Conservation (phyloP, 2,888 invertebrate species). For the Drosophila austrosaltans region DNA sequence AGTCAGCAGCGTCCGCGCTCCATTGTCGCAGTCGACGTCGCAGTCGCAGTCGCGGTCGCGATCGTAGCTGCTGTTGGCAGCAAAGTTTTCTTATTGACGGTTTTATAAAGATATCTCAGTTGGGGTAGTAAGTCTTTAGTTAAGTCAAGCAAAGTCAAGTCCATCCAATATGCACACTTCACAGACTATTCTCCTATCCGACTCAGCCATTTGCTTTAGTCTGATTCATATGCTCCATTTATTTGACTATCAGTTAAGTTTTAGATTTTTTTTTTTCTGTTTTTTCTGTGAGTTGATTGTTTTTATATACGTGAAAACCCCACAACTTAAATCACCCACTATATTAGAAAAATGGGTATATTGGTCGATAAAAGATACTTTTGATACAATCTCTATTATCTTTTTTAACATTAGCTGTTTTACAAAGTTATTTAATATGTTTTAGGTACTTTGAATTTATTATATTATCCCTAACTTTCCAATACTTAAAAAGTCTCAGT, state of each 20-base stretch:
- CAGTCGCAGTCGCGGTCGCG: conserved; percentile 25
- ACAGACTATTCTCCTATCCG: conserved; percentile 8
- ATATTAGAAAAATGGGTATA: not conserved
- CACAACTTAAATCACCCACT: not conserved
- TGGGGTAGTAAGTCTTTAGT: conserved; percentile 24
- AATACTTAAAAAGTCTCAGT: too few relatives aligned
- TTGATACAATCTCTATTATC: too few relatives aligned
- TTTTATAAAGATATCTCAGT: conserved; percentile 53
- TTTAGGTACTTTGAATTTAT: too few relatives aligned
- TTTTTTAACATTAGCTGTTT: too few relatives aligned
- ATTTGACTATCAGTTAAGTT: conserved; percentile 22
- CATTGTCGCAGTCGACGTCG: conserved; percentile 33
- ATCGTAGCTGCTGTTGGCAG: conserved; percentile 8
- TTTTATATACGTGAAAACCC: conserved; percentile 8
- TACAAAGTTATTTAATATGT: too few relatives aligned
- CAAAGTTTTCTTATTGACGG: conserved; percentile 42
- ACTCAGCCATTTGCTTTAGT: conserved; percentile 28
- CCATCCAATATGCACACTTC: conserved; percentile 34
- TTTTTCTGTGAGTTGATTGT: not conserved
- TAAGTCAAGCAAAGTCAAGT: conserved; percentile 38
- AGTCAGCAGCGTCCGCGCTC: conserved; percentile 42
- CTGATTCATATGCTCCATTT: conserved; percentile 18
- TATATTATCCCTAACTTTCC: too few relatives aligned
- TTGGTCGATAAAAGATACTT: not conserved
- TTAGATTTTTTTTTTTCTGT: conserved; percentile 23